Evolutionary conservation across 2,797 vertebrate genomes (phyloP).

Genomic region (Myotis daubentonii): DNA sequence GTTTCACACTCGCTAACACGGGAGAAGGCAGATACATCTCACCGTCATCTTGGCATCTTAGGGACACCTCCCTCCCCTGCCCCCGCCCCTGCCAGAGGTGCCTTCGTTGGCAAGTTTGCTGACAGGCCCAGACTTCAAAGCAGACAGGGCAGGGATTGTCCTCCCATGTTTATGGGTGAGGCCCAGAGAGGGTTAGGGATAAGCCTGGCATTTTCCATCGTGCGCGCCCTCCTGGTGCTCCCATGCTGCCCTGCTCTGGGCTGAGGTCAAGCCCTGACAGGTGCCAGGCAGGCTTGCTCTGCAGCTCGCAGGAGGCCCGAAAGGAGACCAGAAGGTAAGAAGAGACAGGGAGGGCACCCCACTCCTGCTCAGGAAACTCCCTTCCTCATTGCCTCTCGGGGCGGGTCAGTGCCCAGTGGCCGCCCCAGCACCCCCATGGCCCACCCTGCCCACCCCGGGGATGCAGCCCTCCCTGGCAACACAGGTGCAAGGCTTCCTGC

Average conservation of each 20-base stretch:
- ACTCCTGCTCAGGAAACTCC: background rate
- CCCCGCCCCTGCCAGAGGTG: background rate
- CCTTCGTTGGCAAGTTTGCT: background rate
- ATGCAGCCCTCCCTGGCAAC: background rate
- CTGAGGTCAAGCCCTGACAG: background rate
- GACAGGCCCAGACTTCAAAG: background rate
- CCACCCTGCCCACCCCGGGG: background rate
- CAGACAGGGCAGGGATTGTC: too few species aligned
- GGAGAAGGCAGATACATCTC: background rate
- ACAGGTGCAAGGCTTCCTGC: background rate
- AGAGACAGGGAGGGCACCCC: background rate
- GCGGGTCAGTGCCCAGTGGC: too few species aligned
- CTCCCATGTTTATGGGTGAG: background rate
- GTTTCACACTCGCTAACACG: background rate
- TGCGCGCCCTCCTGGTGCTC: background rate
- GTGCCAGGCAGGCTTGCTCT: background rate
- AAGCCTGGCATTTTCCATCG: background rate
- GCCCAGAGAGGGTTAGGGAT: background rate
- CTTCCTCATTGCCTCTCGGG: background rate
- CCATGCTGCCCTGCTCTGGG: background rate
- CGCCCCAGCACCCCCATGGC: rapidly evolving
- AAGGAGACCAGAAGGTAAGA: background rate
- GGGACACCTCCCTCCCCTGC: background rate
- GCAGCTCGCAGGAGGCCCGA: background rate
- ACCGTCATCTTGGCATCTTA: too few species aligned